phyloP scores from a whole-genome alignment of 2,797 vertebrate genomes.

The Tinamus major region DNA sequence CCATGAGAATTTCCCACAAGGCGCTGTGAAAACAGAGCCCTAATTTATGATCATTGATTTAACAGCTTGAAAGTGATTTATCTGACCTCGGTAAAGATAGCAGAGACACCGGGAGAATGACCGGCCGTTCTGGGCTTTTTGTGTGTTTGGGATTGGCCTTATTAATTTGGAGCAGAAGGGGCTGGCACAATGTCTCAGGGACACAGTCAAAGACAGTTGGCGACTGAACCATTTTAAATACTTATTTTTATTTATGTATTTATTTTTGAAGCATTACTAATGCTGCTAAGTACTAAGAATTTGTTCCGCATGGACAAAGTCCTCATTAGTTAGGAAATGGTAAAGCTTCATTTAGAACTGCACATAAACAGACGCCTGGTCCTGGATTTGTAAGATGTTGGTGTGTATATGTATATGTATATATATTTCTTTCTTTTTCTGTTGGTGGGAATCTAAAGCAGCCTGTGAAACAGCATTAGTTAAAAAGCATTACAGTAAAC shows the following conservation, averaged over 20 bases:
- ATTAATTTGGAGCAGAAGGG: constrained; percentile 74
- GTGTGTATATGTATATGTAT: too few species aligned
- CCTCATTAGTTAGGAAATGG: constrained; percentile 48
- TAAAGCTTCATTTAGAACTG: constrained; percentile 27
- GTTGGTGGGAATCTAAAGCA: constrained; percentile 18
- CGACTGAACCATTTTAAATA: constrained; percentile 49
- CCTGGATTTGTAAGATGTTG: constrained; percentile 14
- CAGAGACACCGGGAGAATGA: constrained; percentile 78
- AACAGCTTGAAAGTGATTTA: constrained; percentile 84
- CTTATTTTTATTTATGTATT: background rate
- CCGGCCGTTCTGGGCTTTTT: constrained; percentile 63
- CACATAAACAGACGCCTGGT: background rate
- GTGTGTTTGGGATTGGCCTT: constrained; percentile 72
- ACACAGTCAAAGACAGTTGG: constrained; percentile 57
- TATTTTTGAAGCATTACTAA: constrained; percentile 33
- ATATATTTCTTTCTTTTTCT: background rate
- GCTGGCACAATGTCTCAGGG: constrained; percentile 50
- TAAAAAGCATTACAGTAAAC: constrained; percentile 36
- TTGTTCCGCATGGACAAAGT: constrained; percentile 48
- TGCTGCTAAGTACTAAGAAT: constrained; percentile 55
- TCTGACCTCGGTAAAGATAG: constrained; percentile 78
- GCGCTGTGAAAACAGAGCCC: constrained; percentile 59
- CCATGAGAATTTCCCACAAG: constrained; percentile 75
- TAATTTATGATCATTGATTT: constrained; percentile 83
- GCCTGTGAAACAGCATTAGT: constrained; percentile 1